phyloP scores from a whole-genome alignment of 2,113 vertebrate genomes.

The Spermophilus dauricus region DNA sequence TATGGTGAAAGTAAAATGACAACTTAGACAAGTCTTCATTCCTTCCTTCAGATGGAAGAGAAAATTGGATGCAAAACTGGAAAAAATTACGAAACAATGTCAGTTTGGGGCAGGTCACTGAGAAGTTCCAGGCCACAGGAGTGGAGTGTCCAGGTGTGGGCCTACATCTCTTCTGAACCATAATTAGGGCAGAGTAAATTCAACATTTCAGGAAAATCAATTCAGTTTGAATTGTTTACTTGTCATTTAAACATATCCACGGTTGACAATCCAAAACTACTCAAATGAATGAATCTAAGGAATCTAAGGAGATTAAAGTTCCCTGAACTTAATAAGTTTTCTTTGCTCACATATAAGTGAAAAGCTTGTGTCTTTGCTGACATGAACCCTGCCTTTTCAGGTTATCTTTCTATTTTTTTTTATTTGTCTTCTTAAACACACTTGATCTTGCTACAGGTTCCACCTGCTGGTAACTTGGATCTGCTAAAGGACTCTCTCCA shows the following conservation, averaged over 20 bases:
- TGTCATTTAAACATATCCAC: background rate
- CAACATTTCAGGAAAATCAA: background rate
- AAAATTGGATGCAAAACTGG: background rate
- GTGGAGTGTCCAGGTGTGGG: accelerated
- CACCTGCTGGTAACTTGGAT: background rate
- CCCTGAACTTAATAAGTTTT: background rate
- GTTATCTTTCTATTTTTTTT: background rate
- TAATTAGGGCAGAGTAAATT: background rate
- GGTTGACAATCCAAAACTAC: background rate
- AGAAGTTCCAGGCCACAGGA: too few species aligned
- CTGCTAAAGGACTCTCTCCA: background rate
- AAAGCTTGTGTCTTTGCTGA: background rate
- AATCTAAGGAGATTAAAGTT: background rate
- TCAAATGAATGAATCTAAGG: background rate
- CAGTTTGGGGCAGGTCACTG: background rate
- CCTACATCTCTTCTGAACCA: background rate
- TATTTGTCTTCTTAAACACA: background rate
- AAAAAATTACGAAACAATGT: background rate
- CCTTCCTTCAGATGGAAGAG: background rate
- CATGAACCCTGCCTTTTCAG: background rate
- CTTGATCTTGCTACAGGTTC: background rate
- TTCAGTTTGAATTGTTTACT: background rate
- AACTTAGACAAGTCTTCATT: background rate
- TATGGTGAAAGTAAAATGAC: background rate
- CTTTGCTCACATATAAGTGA: background rate